Evolutionary conservation across 1,140 invertebrate genomes (phyloP).

Genomic region (Pemphigus obesinymphae): DNA sequence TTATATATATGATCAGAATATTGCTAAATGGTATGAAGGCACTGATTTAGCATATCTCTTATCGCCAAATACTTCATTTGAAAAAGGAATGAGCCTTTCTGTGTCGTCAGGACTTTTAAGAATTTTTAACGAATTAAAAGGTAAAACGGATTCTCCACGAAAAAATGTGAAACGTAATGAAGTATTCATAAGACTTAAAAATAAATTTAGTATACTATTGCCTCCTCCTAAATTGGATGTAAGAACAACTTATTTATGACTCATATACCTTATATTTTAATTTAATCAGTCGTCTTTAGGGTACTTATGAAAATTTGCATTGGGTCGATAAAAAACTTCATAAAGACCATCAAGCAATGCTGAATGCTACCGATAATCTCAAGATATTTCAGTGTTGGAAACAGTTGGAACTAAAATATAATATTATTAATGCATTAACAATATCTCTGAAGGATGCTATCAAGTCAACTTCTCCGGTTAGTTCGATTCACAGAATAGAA

Average conservation of each 20-base stretch:
- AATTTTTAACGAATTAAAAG: background rate
- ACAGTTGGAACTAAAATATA: background rate
- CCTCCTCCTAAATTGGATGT: background rate
- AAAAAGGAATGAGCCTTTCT: background rate
- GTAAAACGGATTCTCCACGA: background rate
- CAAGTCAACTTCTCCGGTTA: conserved; percentile 1
- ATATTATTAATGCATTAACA: background rate
- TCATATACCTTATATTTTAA: background rate
- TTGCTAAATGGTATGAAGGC: background rate
- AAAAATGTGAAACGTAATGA: background rate
- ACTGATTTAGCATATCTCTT: background rate
- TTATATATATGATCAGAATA: background rate
- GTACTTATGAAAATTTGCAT: background rate
- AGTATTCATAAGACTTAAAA: background rate
- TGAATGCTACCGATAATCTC: background rate
- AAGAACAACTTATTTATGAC: background rate
- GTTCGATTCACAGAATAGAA: no score
- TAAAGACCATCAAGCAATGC: background rate
- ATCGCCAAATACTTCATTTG: background rate
- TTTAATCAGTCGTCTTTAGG: background rate
- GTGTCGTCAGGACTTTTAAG: background rate
- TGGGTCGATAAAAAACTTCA: conserved; percentile 7
- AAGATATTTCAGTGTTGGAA: conserved; percentile 3
- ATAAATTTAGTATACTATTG: background rate
- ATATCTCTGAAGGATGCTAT: conserved; percentile 14